Evolutionary conservation across 2,113 vertebrate species (phyloP).

Genomic region (Parus major): DNA sequence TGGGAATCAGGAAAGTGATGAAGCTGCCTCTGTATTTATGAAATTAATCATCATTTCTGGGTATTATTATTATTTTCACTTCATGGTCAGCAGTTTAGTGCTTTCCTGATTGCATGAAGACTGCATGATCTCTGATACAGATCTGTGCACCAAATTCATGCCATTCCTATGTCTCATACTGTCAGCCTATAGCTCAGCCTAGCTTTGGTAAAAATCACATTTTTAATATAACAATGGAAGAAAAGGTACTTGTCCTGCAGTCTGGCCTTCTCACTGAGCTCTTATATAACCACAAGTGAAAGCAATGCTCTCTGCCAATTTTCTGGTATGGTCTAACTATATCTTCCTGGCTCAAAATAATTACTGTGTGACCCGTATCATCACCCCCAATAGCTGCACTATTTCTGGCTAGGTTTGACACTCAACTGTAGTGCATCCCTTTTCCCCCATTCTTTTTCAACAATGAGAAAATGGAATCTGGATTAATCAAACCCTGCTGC

Average conservation of each 20-base stretch:
- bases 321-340: not conserved
- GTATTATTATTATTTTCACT: not conserved
- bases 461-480: conserved; percentile 4
- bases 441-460: not conserved
- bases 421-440: not conserved
- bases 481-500: conserved; percentile 30
- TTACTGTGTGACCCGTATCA: not conserved
- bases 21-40: not conserved
- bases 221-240: not conserved
- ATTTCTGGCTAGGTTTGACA: not conserved
- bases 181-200: not conserved
- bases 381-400: not conserved
- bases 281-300: not conserved
- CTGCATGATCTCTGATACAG: not conserved
- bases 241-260: not conserved
- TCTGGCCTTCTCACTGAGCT: not conserved
- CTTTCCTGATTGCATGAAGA: not conserved
- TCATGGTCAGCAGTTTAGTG: not conserved
- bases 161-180: not conserved
- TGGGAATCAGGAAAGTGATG: not conserved
- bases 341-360: not conserved
- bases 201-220: not conserved
- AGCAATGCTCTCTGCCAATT: not conserved
- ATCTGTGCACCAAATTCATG: not conserved
- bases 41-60: not conserved